These are phyloP conservation scores for Scortum barcoo DNA, from an alignment of 2,113 vertebrate genomes.

Conservation along the genomic window DNA sequence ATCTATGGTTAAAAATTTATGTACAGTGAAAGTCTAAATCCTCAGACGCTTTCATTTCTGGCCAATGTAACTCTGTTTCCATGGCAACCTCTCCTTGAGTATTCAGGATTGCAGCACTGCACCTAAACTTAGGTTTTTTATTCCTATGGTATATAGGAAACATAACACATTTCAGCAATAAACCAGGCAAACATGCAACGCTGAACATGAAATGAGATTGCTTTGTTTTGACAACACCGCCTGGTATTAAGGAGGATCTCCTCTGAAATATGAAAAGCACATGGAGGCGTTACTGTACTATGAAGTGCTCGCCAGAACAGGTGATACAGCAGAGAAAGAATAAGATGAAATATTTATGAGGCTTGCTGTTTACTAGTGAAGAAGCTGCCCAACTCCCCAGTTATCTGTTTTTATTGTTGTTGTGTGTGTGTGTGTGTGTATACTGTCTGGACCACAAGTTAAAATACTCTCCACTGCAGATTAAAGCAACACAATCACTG, in stretches of 20 bases:
- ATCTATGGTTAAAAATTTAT: conserved; percentile 83
- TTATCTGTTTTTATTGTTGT: conserved; percentile 14
- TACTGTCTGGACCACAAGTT: conserved; percentile 44
- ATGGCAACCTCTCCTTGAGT: conserved; percentile 85
- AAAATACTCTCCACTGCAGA: conserved; percentile 36
- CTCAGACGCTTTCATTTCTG: conserved; percentile 84
- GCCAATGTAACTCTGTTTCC: conserved; percentile 88
- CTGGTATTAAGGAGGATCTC: conserved; percentile 39
- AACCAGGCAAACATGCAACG: conserved; percentile 53
- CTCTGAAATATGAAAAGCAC: conserved; percentile 56
- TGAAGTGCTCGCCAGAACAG: conserved; percentile 63
- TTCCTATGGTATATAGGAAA: conserved; percentile 73
- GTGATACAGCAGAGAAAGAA: conserved; percentile 70
- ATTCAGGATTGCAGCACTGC: conserved; percentile 84
- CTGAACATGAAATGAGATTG: conserved; percentile 51
- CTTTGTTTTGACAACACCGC: conserved; percentile 32
- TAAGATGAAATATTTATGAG: conserved; percentile 75
- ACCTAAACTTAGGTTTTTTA: conserved; percentile 82
- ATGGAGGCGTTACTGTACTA: conserved; percentile 55
- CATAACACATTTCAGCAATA: conserved; percentile 56
- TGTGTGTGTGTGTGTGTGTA: conserved; percentile 32
- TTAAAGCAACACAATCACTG: conserved; percentile 40
- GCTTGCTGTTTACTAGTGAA: conserved; percentile 67
- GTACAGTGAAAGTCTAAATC: conserved; percentile 85
- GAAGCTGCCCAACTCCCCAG: conserved; percentile 44